These are phyloP conservation scores for Achlya flavicornis DNA, from an alignment of 2,888 invertebrate genomes.

Conservation along the genomic window DNA sequence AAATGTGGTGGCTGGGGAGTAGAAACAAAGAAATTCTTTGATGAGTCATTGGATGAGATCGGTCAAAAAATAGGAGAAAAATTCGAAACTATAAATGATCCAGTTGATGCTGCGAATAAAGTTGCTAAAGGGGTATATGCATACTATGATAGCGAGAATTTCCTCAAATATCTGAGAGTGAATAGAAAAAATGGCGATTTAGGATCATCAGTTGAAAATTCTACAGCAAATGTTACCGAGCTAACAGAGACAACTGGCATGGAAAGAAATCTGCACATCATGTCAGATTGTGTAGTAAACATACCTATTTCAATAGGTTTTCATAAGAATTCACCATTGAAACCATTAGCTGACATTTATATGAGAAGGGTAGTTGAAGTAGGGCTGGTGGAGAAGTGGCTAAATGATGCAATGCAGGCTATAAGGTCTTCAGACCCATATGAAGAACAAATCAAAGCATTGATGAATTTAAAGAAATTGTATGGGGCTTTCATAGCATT, in stretches of 20 bases:
- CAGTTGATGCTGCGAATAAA: slow-evolving; percentile 85
- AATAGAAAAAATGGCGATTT: slow-evolving; percentile 72
- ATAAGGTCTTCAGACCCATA: slow-evolving; percentile 82
- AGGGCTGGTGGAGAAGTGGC: slow-evolving; percentile 91
- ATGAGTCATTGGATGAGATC: slow-evolving; percentile 86
- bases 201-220: slow-evolving; percentile 50
- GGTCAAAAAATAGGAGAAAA: slow-evolving; percentile 87
- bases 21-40: slow-evolving; percentile 88
- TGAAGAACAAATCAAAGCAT: slow-evolving; percentile 86
- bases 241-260: slow-evolving; percentile 26
- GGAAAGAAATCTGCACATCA: slow-evolving; percentile 88
- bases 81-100: slow-evolving; percentile 86
- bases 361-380: slow-evolving; percentile 88
- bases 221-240: slow-evolving; percentile 45
- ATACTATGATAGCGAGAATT: slow-evolving; percentile 91
- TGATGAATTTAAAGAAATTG: slow-evolving; percentile 90
- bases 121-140: slow-evolving; percentile 89
- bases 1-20: slow-evolving; percentile 89
- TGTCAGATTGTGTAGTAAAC: slow-evolving; percentile 91
- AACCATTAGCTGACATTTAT: slow-evolving; percentile 86
- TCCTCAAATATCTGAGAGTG: slow-evolving; percentile 86
- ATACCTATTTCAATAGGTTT: slow-evolving; percentile 92
- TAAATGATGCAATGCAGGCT: slow-evolving; percentile 88
- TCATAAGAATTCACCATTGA: slow-evolving; percentile 92
- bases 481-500: slow-evolving; percentile 90